Conservation (phyloP, 2,888 invertebrate genomes). For the Adineta ricciae region DNA sequence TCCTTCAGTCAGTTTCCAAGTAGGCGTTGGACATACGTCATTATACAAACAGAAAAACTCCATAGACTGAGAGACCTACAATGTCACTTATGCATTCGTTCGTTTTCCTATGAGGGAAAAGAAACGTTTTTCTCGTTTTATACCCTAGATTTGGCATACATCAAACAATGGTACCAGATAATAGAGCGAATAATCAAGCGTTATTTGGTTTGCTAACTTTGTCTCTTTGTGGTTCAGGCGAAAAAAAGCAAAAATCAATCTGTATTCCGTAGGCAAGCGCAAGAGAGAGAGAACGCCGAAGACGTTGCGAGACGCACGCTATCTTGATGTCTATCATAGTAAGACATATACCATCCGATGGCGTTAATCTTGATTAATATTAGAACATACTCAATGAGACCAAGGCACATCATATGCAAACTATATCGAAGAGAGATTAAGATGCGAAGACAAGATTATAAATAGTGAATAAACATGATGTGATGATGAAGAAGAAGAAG, state of each 20-base stretch:
- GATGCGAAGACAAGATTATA: background rate
- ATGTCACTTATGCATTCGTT: background rate
- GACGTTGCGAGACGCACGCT: background rate
- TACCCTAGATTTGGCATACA: background rate
- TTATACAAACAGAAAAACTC: background rate
- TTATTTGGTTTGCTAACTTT: background rate
- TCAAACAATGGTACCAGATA: background rate
- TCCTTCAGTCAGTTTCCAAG: background rate
- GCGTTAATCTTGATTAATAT: background rate
- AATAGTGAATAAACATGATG: no score
- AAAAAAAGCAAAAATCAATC: background rate
- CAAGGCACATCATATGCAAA: background rate
- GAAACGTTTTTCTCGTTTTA: background rate
- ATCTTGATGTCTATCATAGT: background rate
- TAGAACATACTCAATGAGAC: background rate
- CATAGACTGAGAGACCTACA: background rate
- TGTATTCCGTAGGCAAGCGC: background rate
- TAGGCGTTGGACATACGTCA: background rate
- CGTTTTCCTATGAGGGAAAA: background rate
- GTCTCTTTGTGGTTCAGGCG: background rate
- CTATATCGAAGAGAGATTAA: background rate
- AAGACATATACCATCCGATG: background rate
- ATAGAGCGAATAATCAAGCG: background rate
- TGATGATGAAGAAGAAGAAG: no score
- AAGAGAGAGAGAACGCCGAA: background rate